phyloP scores from a whole-genome alignment of 2,888 invertebrate genomes.

The Phalera bucephala region DNA sequence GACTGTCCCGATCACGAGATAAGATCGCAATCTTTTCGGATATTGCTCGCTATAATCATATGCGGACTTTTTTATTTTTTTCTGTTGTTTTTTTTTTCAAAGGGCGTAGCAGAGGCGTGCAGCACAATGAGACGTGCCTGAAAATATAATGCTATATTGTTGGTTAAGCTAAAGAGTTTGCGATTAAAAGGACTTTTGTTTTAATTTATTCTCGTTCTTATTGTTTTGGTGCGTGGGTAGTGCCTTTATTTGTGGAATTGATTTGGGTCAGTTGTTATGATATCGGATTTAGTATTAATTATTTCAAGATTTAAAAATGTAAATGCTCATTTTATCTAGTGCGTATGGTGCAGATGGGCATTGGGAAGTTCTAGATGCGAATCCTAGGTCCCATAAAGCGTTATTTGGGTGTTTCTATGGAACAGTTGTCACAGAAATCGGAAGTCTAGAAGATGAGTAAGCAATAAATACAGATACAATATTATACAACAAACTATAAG shows the following conservation, averaged over 20 bases:
- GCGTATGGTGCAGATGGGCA: too few relatives aligned
- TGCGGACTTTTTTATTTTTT: slow-evolving; percentile 60
- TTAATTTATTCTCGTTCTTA: slow-evolving; percentile 14
- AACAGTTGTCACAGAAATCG: too few relatives aligned
- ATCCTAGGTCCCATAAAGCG: too few relatives aligned
- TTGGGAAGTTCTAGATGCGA: too few relatives aligned
- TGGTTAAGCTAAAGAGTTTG: slow-evolving; percentile 29
- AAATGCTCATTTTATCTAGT: too few relatives aligned
- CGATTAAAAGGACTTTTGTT: slow-evolving; percentile 17
- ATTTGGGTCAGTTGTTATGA: neutral
- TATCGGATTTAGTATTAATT: neutral
- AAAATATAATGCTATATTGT: slow-evolving; percentile 52
- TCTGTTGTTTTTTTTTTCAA: slow-evolving; percentile 44
- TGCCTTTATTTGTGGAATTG: neutral
- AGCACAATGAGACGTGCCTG: slow-evolving; percentile 60
- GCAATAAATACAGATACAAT: too few relatives aligned
- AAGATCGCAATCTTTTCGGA: slow-evolving; percentile 80
- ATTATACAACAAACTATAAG: too few relatives aligned
- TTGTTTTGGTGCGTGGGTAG: neutral
- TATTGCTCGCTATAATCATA: slow-evolving; percentile 82
- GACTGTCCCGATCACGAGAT: slow-evolving; percentile 71
- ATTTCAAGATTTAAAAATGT: too few relatives aligned
- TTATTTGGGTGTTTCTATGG: too few relatives aligned
- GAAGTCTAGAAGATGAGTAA: too few relatives aligned
- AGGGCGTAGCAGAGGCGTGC: slow-evolving; percentile 63